These are phyloP conservation scores for Scortum barcoo DNA, from an alignment of 2,113 vertebrate species.

Conservation along the genomic window DNA sequence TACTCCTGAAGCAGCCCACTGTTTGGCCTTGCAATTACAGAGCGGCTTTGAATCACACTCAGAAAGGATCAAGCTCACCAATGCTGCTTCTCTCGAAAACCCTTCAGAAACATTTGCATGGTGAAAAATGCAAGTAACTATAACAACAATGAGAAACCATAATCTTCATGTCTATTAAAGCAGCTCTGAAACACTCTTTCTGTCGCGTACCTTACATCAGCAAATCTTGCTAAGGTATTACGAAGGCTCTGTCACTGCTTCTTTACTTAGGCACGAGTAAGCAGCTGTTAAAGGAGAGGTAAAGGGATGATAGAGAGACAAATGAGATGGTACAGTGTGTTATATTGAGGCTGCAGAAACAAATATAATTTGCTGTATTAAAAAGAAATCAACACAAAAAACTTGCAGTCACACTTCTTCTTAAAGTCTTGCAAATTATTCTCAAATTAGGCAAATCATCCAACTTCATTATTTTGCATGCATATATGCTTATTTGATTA, in stretches of 20 bases:
- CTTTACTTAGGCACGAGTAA: constrained; percentile 25
- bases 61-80: neutral
- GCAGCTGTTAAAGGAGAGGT: constrained; percentile 12
- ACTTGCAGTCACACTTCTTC: too few relatives aligned
- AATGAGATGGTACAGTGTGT: neutral
- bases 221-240: constrained; percentile 3
- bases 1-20: neutral
- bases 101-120: neutral
- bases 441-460: neutral
- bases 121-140: neutral
- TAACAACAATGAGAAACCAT: neutral
- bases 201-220: constrained; percentile 4
- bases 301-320: constrained; percentile 11
- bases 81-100: neutral
- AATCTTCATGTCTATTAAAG: neutral
- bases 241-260: neutral
- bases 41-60: constrained; percentile 32
- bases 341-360: constrained; percentile 4
- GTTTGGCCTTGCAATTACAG: constrained; percentile 26
- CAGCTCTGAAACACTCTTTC: neutral
- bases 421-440: too few relatives aligned
- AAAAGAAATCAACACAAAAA: too few relatives aligned
- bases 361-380: neutral
- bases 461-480: neutral
- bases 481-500: neutral